Evolutionary conservation across 2,888 invertebrate species (phyloP).

Genomic region (Hyppa rectilinea): DNA sequence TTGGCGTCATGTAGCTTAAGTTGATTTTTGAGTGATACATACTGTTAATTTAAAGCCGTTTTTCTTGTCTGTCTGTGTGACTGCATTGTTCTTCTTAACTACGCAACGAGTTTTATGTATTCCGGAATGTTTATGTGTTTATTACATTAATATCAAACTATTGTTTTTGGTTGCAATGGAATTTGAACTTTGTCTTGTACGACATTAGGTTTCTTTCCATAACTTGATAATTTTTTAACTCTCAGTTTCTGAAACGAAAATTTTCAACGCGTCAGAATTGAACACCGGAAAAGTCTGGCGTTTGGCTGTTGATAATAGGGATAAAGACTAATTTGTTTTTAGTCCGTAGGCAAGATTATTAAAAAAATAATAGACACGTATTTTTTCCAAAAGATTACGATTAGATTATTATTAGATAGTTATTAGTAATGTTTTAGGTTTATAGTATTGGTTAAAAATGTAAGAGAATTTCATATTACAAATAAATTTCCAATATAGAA

Average conservation of each 20-base stretch:
- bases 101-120: neutral
- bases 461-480: no score
- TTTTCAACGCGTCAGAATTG: neutral
- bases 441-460: no score
- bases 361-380: no score
- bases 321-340: no score
- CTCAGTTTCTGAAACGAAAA: neutral
- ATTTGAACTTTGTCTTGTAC: neutral
- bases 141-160: neutral
- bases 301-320: neutral
- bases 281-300: neutral
- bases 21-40: conserved; percentile 5
- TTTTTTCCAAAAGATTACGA: no score
- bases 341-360: no score
- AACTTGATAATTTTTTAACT: neutral
- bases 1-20: neutral
- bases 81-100: neutral
- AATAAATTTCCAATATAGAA: no score
- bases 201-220: neutral
- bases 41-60: neutral
- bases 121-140: neutral
- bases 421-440: no score
- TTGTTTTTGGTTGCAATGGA: neutral
- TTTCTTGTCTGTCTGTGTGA: neutral
- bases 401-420: no score